Evolutionary conservation across 2,797 vertebrate species (phyloP).

Genomic region (Meriones psammophilus): DNA sequence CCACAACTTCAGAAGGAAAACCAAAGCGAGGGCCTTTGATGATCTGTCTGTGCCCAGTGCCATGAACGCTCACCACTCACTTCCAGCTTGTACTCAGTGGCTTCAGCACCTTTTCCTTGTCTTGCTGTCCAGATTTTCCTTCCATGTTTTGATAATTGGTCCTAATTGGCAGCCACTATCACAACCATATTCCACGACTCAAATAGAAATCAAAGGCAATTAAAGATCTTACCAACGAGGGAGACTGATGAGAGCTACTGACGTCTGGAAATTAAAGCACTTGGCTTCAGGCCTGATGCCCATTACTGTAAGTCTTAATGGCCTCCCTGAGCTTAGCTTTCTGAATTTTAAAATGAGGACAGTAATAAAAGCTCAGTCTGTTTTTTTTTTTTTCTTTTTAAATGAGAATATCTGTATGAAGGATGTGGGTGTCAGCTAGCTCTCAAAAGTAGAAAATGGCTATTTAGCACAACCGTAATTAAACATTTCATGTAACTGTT

Average conservation of each 20-base stretch:
- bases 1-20: neutral
- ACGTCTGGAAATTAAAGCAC: neutral
- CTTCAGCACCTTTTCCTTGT: neutral
- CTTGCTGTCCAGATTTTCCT: neutral
- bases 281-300: conserved; percentile 23
- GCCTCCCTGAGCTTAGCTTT: conserved; percentile 3
- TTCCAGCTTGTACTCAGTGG: neutral
- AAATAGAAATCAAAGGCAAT: conserved; percentile 58
- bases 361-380: neutral
- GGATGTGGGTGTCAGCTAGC: neutral
- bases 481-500: neutral
- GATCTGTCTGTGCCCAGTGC: neutral
- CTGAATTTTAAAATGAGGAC: neutral
- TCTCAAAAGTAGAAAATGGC: neutral
- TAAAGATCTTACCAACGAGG: conserved; percentile 36
- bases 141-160: conserved; percentile 42
- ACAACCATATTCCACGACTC: neutral
- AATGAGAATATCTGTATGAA: neutral
- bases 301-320: conserved; percentile 7
- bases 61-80: neutral
- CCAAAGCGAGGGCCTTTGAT: neutral
- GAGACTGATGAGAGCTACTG: neutral
- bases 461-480: neutral
- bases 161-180: neutral
- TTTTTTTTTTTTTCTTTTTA: neutral